Percentiles rank a stretch among this genome's conserved stretches.
These are phyloP conservation scores for Colossoma macropomum DNA, from an alignment of 2,113 vertebrate species.

Conservation along the genomic window DNA sequence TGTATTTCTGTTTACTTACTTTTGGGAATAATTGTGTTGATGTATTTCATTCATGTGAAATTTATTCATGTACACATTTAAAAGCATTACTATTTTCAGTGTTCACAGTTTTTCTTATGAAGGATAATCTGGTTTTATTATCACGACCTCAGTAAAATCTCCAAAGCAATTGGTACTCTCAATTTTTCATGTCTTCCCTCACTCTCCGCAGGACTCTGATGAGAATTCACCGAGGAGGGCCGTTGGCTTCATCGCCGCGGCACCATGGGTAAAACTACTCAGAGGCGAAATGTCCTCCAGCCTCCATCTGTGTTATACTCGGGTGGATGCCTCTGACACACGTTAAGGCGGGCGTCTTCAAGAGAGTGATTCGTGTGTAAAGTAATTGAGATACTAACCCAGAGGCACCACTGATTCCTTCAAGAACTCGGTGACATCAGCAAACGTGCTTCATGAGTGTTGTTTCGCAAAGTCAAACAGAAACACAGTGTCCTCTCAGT, in stretches of 20 bases:
- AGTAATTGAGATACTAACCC: background rate
- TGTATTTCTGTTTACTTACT: background rate
- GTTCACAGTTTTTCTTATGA: background rate
- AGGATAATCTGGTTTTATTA: background rate
- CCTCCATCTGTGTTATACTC: slow-evolving; percentile 33
- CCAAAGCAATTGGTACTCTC: background rate
- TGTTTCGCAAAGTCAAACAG: background rate
- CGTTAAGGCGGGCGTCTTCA: background rate
- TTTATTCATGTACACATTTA: no score
- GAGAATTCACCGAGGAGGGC: background rate
- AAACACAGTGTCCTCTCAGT: background rate
- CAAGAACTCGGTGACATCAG: background rate
- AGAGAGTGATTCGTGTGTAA: slow-evolving; percentile 24
- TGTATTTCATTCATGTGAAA: no score
- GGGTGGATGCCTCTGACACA: slow-evolving; percentile 21
- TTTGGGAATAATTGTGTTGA: no score
- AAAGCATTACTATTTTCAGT: no score
- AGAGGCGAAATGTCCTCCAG: slow-evolving; percentile 34
- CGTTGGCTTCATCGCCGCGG: background rate
- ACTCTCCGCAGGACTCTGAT: background rate
- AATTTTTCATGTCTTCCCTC: background rate
- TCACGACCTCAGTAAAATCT: background rate
- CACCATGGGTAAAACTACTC: background rate
- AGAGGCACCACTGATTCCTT: background rate
- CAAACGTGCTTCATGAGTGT: background rate